phyloP scores from a whole-genome alignment of 2,113 vertebrate genomes.

The Thoracochromis brauschi region DNA sequence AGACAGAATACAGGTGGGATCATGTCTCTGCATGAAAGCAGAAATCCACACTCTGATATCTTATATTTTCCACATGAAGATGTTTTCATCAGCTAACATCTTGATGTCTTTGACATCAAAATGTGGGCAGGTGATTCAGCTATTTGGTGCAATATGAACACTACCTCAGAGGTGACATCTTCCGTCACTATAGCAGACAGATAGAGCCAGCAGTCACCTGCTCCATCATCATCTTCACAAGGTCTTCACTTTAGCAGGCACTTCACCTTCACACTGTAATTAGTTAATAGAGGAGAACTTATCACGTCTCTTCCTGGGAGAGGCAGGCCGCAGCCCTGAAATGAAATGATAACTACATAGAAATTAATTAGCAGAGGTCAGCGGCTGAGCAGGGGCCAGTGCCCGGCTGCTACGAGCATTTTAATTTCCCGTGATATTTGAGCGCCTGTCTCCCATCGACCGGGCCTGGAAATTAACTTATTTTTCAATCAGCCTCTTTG shows the following conservation, averaged over 20 bases:
- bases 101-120: neutral
- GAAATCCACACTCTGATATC: neutral
- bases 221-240: conserved; percentile 30
- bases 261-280: conserved; percentile 84
- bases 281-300: conserved; percentile 89
- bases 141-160: neutral
- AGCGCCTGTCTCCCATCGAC: conserved; percentile 95
- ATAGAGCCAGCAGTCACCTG: conserved; percentile 10
- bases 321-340: conserved; percentile 43
- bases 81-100: neutral
- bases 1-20: conserved; percentile 96
- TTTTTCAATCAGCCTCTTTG: conserved; percentile 97
- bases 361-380: conserved; percentile 94
- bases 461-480: conserved; percentile 97
- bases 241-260: conserved; percentile 79
- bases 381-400: conserved; percentile 33
- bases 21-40: conserved; percentile 1
- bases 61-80: neutral
- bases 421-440: conserved; percentile 99
- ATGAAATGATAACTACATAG: conserved; percentile 77
- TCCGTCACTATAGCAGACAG: neutral
- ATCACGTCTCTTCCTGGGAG: conserved; percentile 51
- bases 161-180: neutral
- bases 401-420: conserved; percentile 60
- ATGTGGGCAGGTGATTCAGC: neutral